Evolutionary conservation across 1,140 invertebrate genomes (phyloP), one percentile per base, ranked within the genome.

Genomic region (Atta texana): DNA sequence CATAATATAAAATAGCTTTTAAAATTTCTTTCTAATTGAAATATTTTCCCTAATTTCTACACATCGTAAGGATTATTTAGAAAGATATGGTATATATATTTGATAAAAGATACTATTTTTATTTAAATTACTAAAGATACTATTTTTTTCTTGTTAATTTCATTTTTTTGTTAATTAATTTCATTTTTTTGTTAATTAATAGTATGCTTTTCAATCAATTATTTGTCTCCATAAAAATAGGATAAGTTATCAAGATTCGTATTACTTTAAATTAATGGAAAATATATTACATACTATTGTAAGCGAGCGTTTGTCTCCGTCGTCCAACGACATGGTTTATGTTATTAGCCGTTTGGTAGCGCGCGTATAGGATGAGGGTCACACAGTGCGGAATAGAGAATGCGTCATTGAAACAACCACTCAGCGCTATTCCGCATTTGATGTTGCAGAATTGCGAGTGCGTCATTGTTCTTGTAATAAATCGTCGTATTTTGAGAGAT

Each of bases 1-100:
- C 90, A 89, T 31, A 31, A 64, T 61, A 90, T 88, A 71, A 92
- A 74, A 74, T 84, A 74, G 55, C 72, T 63, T 24, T 49, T 64
- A 2, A 74, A 84, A 31, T 59, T 21, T 82, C 21, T 71, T 53
- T 7, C 34, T 5, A 31, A 16, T 21, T 74, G 21, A 72, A 72
- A 44, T 74, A 6, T 84, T 39, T 63, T 61, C 6, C 24, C 21
- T 28, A 3, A n/a, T 71, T 57, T 71, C 21, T 66, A 14, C 8
- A 44, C 8, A 34, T 57, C 6, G 18, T 59, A 57, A 59, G 21
- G 18, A 24, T 12, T 68, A 31, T 34, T 44, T 44, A 2, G 34
- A 69, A 21, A n/a, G 18, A 51, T 16, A 64, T 4, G 8, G 6
- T 39, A 49, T 61, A 61, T 14, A 44, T 55, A 28, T 49, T 59